phyloP scores from a whole-genome alignment of 2,113 vertebrate genomes.

The Pomatostomus ruficeps region DNA sequence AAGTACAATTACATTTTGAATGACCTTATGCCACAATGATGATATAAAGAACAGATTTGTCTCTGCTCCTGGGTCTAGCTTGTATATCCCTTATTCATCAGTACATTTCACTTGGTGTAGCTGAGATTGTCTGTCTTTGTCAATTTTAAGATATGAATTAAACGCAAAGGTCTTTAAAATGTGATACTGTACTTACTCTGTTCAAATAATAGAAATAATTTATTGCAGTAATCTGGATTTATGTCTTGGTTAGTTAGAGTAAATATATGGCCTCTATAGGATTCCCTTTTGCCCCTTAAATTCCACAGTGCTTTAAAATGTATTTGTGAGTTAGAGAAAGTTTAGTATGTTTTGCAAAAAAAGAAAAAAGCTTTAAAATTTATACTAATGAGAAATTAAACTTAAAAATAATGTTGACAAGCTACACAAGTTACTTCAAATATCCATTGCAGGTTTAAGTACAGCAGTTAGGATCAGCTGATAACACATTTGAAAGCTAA shows the following conservation, averaged over 20 bases:
- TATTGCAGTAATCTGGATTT: conserved; percentile 83
- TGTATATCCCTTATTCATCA: conserved; percentile 43
- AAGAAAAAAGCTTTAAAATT: background rate
- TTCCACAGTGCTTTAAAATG: conserved; percentile 41
- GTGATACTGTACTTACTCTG: conserved; percentile 60
- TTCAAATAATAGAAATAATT: conserved; percentile 79
- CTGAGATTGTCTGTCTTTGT: conserved; percentile 51
- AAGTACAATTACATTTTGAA: conserved; percentile 61
- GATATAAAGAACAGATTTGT: conserved; percentile 67
- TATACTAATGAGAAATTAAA: conserved; percentile 6
- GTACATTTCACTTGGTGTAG: conserved; percentile 41
- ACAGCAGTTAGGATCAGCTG: background rate
- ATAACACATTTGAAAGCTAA: conserved; percentile 45
- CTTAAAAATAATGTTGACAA: conserved; percentile 3
- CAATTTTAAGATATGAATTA: conserved; percentile 62
- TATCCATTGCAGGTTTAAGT: background rate
- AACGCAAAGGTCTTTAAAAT: conserved; percentile 67
- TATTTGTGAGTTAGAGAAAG: conserved; percentile 30
- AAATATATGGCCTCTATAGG: conserved; percentile 79
- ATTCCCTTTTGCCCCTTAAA: conserved; percentile 72
- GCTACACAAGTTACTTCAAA: background rate
- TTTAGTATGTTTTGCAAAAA: background rate
- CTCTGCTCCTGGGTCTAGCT: conserved; percentile 44
- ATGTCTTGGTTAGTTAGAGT: conserved; percentile 82
- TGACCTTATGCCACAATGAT: conserved; percentile 55